phyloP scores from a whole-genome alignment of 2,797 vertebrate genomes.

The Melanotaenia trifasciata region DNA sequence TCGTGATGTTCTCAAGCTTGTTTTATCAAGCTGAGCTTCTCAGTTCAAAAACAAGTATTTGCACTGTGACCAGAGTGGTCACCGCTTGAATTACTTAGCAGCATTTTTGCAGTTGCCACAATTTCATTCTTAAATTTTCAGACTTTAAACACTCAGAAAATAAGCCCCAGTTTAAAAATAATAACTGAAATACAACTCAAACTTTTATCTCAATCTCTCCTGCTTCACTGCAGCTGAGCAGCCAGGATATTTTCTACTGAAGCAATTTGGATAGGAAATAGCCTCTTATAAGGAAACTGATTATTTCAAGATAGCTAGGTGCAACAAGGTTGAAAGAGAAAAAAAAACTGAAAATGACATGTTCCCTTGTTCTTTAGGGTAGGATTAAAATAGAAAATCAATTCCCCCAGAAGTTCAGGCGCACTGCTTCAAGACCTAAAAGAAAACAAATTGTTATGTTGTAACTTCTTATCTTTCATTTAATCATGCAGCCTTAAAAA shows the following conservation, averaged over 20 bases:
- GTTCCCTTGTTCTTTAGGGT: not conserved
- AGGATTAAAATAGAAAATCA: conserved; percentile 6
- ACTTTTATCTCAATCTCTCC: not conserved
- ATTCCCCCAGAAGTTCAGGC: not conserved
- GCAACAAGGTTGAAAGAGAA: not conserved
- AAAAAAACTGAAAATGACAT: conserved; percentile 1
- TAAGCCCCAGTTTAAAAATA: not conserved
- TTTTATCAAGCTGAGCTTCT: not conserved
- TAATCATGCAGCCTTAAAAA: conserved; percentile 23
- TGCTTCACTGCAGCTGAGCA: not conserved
- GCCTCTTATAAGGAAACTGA: not conserved
- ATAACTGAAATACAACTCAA: not conserved
- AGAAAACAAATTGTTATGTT: not conserved
- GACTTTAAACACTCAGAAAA: not conserved
- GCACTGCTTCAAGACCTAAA: conserved; percentile 8
- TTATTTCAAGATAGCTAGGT: not conserved
- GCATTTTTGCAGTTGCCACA: not conserved
- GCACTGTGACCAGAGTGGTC: not conserved
- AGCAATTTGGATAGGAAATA: not conserved
- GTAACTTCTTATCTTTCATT: conserved; percentile 16
- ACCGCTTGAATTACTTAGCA: not conserved
- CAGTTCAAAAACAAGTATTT: not conserved
- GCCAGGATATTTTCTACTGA: not conserved
- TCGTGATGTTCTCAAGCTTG: not conserved
- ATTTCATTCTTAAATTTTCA: not conserved